A percentile compares a stretch with the other conserved stretches of the same genome.
Evolutionary conservation across 2,888 invertebrate species (phyloP).

Genomic region (Agapostemon virescens): DNA sequence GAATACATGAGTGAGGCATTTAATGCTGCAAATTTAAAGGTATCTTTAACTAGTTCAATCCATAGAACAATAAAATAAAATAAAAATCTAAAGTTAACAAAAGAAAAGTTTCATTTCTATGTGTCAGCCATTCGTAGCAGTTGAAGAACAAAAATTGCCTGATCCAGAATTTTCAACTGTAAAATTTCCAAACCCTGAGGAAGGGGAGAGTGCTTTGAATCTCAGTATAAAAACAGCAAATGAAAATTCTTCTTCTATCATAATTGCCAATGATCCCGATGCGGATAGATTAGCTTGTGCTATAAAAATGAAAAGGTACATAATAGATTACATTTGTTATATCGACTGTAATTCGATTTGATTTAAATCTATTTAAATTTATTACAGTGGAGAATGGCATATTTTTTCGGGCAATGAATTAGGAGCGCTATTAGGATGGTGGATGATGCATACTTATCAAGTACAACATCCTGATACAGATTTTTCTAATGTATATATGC

Average conservation of each 20-base stretch:
- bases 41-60: constrained; percentile 69
- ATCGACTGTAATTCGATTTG: neutral
- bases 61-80: neutral
- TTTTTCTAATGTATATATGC: constrained; percentile 87
- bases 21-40: constrained; percentile 87
- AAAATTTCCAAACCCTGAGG: constrained; percentile 98
- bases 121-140: constrained; percentile 84
- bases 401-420: constrained; percentile 97
- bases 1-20: constrained; percentile 89
- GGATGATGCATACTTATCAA: constrained; percentile 87
- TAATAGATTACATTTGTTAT: constrained; percentile 40
- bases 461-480: constrained; percentile 80
- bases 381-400: constrained; percentile 87
- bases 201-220: constrained; percentile 90
- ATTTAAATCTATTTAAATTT: neutral
- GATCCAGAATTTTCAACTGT: constrained; percentile 99
- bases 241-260: constrained; percentile 85
- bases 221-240: constrained; percentile 91
- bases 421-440: constrained; percentile 97
- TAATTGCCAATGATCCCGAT: constrained; percentile 99
- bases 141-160: constrained; percentile 90
- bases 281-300: constrained; percentile 92
- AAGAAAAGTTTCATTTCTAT: neutral
- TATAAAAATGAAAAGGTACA: constrained; percentile 87
- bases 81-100: neutral